Evolutionary conservation across 2,888 invertebrate species (phyloP).

Genomic region (Sympetrum striolatum): DNA sequence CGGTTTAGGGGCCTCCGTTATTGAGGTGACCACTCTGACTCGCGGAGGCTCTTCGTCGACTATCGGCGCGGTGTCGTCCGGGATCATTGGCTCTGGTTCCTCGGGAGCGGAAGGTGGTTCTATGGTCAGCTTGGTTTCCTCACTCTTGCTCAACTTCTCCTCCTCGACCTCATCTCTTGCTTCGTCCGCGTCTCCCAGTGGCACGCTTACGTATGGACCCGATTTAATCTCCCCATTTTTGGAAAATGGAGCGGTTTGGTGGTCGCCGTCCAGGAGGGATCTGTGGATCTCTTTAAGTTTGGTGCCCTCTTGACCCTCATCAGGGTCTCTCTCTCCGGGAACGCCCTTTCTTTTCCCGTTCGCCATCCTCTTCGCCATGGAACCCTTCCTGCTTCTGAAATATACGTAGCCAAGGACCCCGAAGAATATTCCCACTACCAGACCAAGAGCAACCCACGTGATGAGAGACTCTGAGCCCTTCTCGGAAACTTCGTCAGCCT

Average conservation of each 20-base stretch:
- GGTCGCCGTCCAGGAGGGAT: neutral
- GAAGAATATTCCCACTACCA: neutral
- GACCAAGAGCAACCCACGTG: conserved; percentile 7
- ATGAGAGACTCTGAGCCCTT: neutral
- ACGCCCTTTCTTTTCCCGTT: neutral
- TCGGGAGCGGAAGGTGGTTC: conserved; percentile 39
- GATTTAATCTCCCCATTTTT: neutral
- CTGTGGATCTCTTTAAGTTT: neutral
- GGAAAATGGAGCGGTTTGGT: neutral
- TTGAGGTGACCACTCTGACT: conserved; percentile 45
- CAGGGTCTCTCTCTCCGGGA: neutral
- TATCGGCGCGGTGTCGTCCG: conserved; percentile 48
- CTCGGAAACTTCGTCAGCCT: neutral
- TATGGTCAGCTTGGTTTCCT: neutral
- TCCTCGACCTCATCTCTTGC: neutral
- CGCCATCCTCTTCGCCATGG: neutral
- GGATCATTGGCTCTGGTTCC: conserved; percentile 45
- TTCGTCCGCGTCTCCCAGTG: neutral
- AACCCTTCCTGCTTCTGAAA: neutral
- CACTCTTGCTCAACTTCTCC: conserved; percentile 31
- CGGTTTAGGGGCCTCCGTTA: conserved; percentile 44
- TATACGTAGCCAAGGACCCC: conserved; percentile 15
- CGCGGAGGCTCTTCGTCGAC: conserved; percentile 44
- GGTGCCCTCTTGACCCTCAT: neutral
- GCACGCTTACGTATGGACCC: conserved; percentile 1